Evolutionary conservation across 2,113 vertebrate genomes (phyloP).

Genomic region (Shinisaurus crocodilurus): DNA sequence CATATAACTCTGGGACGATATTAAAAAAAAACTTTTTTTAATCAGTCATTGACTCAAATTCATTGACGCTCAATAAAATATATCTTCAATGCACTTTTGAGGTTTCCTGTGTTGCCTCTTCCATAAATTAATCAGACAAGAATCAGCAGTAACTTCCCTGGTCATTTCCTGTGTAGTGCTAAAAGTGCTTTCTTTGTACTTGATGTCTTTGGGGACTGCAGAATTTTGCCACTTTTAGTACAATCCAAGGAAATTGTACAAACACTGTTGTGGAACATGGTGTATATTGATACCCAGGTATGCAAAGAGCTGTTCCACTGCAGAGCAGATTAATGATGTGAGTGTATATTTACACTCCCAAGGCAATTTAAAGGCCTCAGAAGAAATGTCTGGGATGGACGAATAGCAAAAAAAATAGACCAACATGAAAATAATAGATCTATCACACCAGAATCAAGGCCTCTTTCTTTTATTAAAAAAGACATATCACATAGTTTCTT

Average conservation of each 20-base stretch:
- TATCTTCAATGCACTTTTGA: background rate
- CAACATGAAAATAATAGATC: too few relatives aligned
- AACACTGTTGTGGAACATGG: too few relatives aligned
- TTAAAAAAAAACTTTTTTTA: background rate
- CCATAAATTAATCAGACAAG: background rate
- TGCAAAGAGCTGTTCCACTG: too few relatives aligned
- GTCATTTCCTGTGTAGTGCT: background rate
- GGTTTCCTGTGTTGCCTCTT: background rate
- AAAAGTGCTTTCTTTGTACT: background rate
- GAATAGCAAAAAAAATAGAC: background rate
- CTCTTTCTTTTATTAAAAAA: background rate
- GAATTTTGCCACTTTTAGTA: background rate
- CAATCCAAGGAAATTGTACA: background rate
- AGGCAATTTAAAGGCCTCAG: background rate
- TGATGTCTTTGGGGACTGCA: background rate
- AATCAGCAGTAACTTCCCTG: background rate
- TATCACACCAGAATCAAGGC: background rate
- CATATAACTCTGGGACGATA: too few relatives aligned
- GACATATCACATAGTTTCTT: background rate
- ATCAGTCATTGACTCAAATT: background rate
- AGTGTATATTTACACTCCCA: background rate
- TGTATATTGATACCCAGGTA: background rate
- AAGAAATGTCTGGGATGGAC: background rate
- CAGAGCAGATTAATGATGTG: background rate
- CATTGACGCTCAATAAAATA: background rate